Base-by-base conservation (phyloP, 2,113 vertebrate genomes). In the Pungitius pungitius region DNA sequence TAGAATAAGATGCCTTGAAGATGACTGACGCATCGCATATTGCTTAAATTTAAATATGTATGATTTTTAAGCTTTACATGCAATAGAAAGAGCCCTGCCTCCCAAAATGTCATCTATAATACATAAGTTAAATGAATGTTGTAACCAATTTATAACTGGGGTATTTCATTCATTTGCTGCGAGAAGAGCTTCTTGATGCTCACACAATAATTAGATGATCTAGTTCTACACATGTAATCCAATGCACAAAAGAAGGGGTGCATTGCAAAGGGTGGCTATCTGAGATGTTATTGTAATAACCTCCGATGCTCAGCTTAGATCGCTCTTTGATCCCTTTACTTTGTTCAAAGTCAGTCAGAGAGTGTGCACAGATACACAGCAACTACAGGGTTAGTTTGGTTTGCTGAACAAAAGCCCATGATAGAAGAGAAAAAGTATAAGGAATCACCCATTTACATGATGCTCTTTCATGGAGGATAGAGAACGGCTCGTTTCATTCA, bases 271-370 rank as follows among this genome's bases (percentile, higher is more conserved):
- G 60, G 56, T 60, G 65, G 49, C 72, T 69, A n/a, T 82, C 73
- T 76, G 45, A 3, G 64, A 73, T 7, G 67, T 89, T 72, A 58
- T 75, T 60, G 52, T 60, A 85, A 79, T 77, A 87, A 77, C 73
- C 61, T 83, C 73, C 66, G 62, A 75, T 63, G 65, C 35, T 27
- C 49, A 71, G 83, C 84, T 84, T 49, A 76, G 75, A 81, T 78
- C 69, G 9, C 63, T 65, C 69, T 81, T 87, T 89, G 80, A 89
- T 87, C 72, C 73, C 43, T 15, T 70, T 43, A 63, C 80, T 85
- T 83, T 83, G 73, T 79, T 85, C 75, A 75, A 58, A 76, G 69
- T 77, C 70, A 69, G 65, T 83, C 73, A 57, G 60, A 76, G 33
- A 45, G 30, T 22, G 54, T 40, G 68, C 56, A 27, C 51, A 62